These are phyloP conservation scores for Protaetia brevitarsis DNA, from an alignment of 1,140 invertebrate genomes.

Conservation along the genomic window DNA sequence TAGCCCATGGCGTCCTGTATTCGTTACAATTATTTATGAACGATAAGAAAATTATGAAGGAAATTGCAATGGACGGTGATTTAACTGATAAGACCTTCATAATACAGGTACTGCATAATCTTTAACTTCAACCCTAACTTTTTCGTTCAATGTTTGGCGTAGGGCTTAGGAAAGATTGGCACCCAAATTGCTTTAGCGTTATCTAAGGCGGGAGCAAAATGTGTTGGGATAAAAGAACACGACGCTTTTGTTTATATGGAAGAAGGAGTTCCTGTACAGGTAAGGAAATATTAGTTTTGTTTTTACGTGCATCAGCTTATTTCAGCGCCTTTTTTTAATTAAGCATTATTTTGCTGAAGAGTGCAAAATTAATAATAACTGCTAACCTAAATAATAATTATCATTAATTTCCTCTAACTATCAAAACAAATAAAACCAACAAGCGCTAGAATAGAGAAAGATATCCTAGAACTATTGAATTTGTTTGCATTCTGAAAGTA, in stretches of 20 bases:
- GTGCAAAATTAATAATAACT: too few relatives aligned
- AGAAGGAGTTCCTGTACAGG: constrained; percentile 77
- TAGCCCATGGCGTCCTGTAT: constrained; percentile 80
- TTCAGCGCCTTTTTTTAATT: too few relatives aligned
- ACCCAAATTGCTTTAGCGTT: constrained; percentile 75
- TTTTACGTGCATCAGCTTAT: too few relatives aligned
- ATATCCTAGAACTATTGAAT: too few relatives aligned
- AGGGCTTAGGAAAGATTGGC: constrained; percentile 89
- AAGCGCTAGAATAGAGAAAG: too few relatives aligned
- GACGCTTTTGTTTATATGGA: constrained; percentile 70
- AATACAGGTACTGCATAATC: too few relatives aligned
- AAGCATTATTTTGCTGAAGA: too few relatives aligned
- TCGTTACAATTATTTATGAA: constrained; percentile 75
- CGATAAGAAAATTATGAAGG: constrained; percentile 73
- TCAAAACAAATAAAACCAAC: too few relatives aligned
- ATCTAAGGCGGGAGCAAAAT: constrained; percentile 71
- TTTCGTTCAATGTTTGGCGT: constrained; percentile 60
- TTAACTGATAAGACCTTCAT: constrained; percentile 55
- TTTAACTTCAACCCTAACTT: not conserved
- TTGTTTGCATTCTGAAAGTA: too few relatives aligned
- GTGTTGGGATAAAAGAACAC: constrained; percentile 76
- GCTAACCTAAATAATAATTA: too few relatives aligned
- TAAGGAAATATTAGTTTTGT: constrained; percentile 45
- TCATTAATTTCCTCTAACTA: too few relatives aligned
- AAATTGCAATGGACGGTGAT: constrained; percentile 68